phyloP scores from a whole-genome alignment of 2,113 vertebrate genomes.

The Pelecanoides urinatrix region DNA sequence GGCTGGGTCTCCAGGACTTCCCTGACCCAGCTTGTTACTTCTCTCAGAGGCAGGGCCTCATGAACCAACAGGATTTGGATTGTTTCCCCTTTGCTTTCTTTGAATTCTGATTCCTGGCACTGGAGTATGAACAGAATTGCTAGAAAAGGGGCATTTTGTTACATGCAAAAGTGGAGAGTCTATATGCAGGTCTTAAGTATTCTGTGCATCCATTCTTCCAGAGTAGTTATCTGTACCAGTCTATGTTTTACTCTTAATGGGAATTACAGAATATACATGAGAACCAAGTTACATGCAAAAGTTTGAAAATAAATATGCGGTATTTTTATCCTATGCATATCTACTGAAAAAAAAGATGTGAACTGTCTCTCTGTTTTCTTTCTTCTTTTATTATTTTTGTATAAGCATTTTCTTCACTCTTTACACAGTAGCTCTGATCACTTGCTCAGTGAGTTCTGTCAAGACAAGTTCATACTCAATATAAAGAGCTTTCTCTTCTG shows the following conservation, averaged over 20 bases:
- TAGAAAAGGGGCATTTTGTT: not conserved
- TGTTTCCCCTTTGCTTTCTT: not conserved
- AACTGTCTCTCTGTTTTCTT: not conserved
- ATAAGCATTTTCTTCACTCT: not conserved
- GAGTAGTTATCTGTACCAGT: not conserved
- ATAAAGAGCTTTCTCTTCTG: not conserved
- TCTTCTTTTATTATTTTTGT: not conserved
- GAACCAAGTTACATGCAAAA: not conserved
- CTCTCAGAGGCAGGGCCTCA: not conserved
- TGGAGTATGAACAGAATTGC: not conserved
- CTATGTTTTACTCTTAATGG: not conserved
- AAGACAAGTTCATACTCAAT: not conserved
- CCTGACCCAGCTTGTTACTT: not conserved
- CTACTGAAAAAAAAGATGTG: not conserved
- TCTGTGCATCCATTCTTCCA: not conserved
- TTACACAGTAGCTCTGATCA: not conserved
- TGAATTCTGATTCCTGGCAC: not conserved
- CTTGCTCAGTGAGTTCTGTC: not conserved
- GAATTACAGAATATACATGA: not conserved
- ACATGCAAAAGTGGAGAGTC: not conserved
- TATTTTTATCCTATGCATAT: not conserved
- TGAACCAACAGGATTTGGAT: not conserved
- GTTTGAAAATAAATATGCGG: not conserved
- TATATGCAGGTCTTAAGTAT: not conserved
- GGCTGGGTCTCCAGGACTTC: not conserved